phyloP scores from a whole-genome alignment of 2,797 vertebrate species.

The Alca torda region DNA sequence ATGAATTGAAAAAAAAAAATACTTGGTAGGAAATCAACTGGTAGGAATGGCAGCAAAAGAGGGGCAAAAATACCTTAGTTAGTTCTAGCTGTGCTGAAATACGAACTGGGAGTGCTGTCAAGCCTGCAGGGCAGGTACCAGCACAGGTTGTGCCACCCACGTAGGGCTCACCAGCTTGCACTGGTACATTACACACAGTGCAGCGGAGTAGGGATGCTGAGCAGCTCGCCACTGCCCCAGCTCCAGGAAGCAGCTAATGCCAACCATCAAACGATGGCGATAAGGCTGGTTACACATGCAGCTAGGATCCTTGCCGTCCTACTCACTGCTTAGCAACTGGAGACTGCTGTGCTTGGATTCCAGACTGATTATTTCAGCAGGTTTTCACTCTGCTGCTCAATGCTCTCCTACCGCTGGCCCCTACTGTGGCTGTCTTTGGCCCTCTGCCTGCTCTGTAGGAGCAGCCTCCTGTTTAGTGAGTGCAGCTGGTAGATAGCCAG shows the following conservation, averaged over 20 bases:
- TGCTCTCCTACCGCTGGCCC: background rate
- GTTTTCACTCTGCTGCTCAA: background rate
- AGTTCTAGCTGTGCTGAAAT: background rate
- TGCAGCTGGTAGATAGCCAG: background rate
- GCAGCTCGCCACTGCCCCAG: background rate
- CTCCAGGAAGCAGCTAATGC: background rate
- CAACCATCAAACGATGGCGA: accelerated
- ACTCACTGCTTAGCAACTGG: background rate
- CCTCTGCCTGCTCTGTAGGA: background rate
- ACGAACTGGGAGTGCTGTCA: background rate
- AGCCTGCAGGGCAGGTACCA: background rate
- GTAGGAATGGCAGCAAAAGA: background rate
- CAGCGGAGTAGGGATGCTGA: background rate
- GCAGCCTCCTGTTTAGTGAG: background rate
- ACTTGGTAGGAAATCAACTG: background rate
- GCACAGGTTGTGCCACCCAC: background rate
- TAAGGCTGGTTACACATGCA: background rate
- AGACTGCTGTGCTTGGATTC: background rate
- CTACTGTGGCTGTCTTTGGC: background rate
- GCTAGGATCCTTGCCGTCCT: background rate
- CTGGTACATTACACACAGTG: accelerated
- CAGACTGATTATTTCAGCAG: background rate
- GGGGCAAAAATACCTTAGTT: background rate
- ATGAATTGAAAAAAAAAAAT: background rate
- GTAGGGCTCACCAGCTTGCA: background rate